phyloP scores from a whole-genome alignment of 1,140 invertebrate species.

The Calephelis virginiensis region DNA sequence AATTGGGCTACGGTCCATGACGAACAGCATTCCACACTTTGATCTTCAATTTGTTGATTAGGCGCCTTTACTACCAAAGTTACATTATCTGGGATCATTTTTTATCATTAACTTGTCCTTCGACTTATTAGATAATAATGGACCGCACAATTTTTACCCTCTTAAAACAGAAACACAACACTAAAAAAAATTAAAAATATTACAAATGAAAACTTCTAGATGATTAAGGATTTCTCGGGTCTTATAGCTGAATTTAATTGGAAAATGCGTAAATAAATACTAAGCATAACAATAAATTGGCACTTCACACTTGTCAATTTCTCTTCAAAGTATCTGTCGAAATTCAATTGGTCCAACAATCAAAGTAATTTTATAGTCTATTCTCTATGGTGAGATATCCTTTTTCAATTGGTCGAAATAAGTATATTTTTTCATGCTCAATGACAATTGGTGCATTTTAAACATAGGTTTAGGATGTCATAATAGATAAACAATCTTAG shows the following conservation, averaged over 20 bases:
- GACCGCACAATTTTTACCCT: not conserved
- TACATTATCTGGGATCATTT: constrained; percentile 79
- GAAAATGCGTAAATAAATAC: constrained; percentile 72
- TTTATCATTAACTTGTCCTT: constrained; percentile 47
- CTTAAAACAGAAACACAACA: not conserved
- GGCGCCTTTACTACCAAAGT: constrained; percentile 91
- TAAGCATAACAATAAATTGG: constrained; percentile 39
- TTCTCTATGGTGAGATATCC: constrained; percentile 4
- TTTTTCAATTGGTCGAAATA: constrained; percentile 28
- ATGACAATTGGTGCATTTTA: constrained; percentile 10
- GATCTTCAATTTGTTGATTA: constrained; percentile 93
- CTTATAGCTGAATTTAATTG: constrained; percentile 34
- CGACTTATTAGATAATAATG: constrained; percentile 54
- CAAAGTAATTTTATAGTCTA: constrained; percentile 17
- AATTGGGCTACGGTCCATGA: constrained; percentile 91
- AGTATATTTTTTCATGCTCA: not conserved
- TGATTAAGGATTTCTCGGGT: not conserved
- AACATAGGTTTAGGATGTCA: not conserved
- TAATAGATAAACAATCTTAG: too few species aligned
- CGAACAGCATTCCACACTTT: constrained; percentile 88
- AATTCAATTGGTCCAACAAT: constrained; percentile 57
- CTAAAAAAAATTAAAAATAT: constrained; percentile 17
- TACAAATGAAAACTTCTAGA: constrained; percentile 19
- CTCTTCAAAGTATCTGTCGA: constrained; percentile 63
- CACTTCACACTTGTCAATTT: constrained; percentile 67